These are phyloP conservation scores for Bimastos eiseni DNA, from an alignment of 2,888 invertebrate genomes.

Conservation along the genomic window DNA sequence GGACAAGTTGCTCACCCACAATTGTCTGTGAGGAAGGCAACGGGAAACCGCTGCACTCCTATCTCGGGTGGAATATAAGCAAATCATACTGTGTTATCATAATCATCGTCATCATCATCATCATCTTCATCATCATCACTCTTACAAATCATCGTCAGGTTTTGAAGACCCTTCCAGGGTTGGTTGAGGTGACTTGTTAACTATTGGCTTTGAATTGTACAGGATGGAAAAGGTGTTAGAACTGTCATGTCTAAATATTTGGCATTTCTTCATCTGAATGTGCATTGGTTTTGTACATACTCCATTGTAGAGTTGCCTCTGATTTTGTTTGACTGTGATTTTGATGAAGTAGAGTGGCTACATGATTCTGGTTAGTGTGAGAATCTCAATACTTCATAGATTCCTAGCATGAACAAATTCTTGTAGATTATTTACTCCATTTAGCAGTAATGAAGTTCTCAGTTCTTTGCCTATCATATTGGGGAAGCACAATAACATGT, in stretches of 20 bases:
- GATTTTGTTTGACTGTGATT: constrained; percentile 79
- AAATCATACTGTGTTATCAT: no score
- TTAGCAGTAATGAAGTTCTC: not conserved
- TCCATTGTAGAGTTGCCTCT: constrained; percentile 73
- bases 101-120: no score
- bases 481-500: not conserved
- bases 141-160: no score
- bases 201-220: not conserved
- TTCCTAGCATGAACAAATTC: not conserved
- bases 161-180: not conserved
- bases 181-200: not conserved
- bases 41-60: no score
- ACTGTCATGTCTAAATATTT: not conserved
- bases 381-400: no score
- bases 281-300: not conserved
- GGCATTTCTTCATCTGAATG: not conserved
- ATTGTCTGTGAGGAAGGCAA: no score
- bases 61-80: no score
- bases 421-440: not conserved
- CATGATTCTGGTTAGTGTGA: constrained; percentile 56
- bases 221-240: not conserved
- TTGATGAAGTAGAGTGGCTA: constrained; percentile 64
- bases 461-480: not conserved
- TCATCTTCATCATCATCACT: no score
- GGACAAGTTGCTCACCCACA: no score